Percentiles rank a stretch among this genome's conserved stretches.
Evolutionary conservation across 2,797 vertebrate genomes (phyloP).

Genomic region (Rhynchotus rufescens): DNA sequence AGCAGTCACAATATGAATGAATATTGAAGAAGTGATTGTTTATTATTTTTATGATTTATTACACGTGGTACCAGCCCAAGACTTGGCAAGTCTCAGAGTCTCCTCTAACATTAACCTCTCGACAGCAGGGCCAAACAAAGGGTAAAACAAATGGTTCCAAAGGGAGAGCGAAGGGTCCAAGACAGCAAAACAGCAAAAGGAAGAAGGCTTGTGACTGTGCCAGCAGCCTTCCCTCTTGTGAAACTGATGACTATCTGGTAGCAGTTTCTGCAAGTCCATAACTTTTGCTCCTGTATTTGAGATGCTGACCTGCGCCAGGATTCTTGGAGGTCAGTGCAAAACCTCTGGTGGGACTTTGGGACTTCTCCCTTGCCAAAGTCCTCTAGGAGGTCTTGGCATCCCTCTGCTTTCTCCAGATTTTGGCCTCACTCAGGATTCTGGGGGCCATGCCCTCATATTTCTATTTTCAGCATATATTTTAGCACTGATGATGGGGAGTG

Average conservation of each 20-base stretch:
- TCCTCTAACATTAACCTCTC: neutral
- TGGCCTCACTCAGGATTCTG: neutral
- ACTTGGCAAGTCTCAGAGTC: neutral
- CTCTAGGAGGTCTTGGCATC: neutral
- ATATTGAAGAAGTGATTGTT: neutral
- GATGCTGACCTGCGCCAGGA: neutral
- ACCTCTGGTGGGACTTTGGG: neutral
- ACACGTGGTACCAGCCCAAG: neutral
- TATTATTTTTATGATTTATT: neutral
- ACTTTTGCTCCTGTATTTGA: rapidly evolving
- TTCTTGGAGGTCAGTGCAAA: neutral
- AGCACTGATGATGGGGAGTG: neutral
- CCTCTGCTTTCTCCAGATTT: neutral
- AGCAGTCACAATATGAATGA: neutral
- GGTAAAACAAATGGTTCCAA: rapidly evolving
- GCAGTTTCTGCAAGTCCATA: neutral
- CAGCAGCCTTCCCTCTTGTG: neutral
- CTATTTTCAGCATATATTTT: neutral
- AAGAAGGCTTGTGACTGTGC: neutral
- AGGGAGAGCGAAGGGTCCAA: rapidly evolving
- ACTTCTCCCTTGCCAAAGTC: neutral
- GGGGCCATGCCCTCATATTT: neutral
- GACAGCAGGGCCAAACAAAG: neutral
- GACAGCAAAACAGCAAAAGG: neutral
- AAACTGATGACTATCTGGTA: neutral